These are phyloP conservation scores for Megaleporinus macrocephalus DNA, from an alignment of 2,113 vertebrate genomes.

Conservation along the genomic window DNA sequence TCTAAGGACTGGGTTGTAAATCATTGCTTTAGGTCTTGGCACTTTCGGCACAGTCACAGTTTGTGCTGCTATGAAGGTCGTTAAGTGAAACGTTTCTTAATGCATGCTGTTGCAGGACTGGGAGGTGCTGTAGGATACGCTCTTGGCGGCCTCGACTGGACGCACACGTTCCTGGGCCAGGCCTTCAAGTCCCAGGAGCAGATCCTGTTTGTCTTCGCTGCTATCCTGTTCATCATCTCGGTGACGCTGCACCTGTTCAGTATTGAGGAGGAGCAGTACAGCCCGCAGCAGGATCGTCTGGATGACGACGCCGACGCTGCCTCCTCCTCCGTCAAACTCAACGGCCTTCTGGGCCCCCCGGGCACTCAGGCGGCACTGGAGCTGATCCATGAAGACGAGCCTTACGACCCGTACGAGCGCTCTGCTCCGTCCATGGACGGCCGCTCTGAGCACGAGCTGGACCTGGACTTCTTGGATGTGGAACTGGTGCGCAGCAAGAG, in stretches of 20 bases:
- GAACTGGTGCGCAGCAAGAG: slow-evolving; percentile 93
- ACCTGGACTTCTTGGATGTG: slow-evolving; percentile 84
- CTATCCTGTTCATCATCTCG: slow-evolving; percentile 88
- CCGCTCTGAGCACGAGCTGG: slow-evolving; percentile 83
- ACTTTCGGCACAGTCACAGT: background rate
- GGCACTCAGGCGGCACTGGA: slow-evolving; percentile 70
- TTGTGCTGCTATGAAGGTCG: background rate
- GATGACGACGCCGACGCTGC: slow-evolving; percentile 74
- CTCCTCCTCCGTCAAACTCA: slow-evolving; percentile 65
- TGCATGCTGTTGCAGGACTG: slow-evolving; percentile 79
- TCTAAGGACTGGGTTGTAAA: too few species aligned
- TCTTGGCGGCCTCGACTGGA: slow-evolving; percentile 95
- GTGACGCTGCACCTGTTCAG: slow-evolving; percentile 91
- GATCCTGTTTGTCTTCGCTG: slow-evolving; percentile 94
- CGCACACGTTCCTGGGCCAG: slow-evolving; percentile 87
- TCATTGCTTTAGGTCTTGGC: background rate
- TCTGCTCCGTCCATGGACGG: slow-evolving; percentile 73
- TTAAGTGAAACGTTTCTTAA: background rate
- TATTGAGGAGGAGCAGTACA: slow-evolving; percentile 92
- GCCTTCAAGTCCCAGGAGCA: slow-evolving; percentile 93
- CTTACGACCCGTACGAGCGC: slow-evolving; percentile 74
- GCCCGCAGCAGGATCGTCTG: slow-evolving; percentile 83
- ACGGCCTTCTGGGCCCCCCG: slow-evolving; percentile 65
- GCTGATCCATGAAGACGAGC: slow-evolving; percentile 80
- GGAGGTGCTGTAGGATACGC: slow-evolving; percentile 95